Conservation (phyloP, 2,113 vertebrate species). For the Tretioscincus oriximinensis region DNA sequence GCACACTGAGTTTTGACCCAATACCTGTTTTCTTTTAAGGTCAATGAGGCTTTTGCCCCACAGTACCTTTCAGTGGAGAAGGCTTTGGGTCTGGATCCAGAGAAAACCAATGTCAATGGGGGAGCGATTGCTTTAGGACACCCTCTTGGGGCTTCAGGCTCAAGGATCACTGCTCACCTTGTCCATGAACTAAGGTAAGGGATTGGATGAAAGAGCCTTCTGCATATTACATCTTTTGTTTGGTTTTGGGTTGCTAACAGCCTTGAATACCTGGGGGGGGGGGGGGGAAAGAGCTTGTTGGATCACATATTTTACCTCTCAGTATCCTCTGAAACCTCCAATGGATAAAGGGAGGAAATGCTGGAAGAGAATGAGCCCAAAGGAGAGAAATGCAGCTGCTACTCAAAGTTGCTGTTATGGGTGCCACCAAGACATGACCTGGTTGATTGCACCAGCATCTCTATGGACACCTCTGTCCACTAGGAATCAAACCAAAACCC, state of each 20-base stretch:
- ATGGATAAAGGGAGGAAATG: neutral
- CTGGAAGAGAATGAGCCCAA: neutral
- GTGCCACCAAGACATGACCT: too few relatives aligned
- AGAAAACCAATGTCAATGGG: conserved; percentile 88
- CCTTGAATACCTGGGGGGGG: neutral
- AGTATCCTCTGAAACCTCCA: neutral
- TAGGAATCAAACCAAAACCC: too few relatives aligned
- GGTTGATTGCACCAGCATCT: too few relatives aligned
- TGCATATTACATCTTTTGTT: neutral
- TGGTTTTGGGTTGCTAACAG: neutral
- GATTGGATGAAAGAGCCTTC: rapidly evolving
- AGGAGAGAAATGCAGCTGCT: neutral
- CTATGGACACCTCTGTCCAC: too few relatives aligned
- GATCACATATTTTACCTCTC: neutral
- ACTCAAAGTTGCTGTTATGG: too few relatives aligned
- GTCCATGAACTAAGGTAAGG: conserved; percentile 88
- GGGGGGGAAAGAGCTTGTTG: neutral
- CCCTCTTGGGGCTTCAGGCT: conserved; percentile 88
- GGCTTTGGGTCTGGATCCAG: conserved; percentile 82
- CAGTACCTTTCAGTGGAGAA: conserved; percentile 90
- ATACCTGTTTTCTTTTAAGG: conserved; percentile 67
- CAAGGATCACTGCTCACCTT: conserved; percentile 90
- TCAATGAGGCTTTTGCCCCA: conserved; percentile 94
- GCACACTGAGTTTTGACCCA: neutral
- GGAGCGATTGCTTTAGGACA: conserved; percentile 95